These are phyloP conservation scores for Drosophila pseudotalamancana DNA, from an alignment of 2,888 invertebrate species.

Conservation along the genomic window DNA sequence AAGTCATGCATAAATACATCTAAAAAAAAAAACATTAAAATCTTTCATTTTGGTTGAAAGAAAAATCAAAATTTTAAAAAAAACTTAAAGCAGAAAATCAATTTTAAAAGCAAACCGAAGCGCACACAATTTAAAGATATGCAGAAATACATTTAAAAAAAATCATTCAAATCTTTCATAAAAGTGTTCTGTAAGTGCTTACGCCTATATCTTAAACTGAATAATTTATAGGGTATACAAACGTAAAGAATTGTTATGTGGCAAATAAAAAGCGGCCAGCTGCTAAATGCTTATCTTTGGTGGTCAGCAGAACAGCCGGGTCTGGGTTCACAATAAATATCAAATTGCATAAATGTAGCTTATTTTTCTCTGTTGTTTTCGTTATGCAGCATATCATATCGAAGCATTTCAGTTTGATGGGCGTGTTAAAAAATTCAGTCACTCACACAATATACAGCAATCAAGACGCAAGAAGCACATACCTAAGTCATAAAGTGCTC, in stretches of 20 bases:
- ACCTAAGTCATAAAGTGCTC: constrained; percentile 49
- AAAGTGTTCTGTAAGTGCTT: no score
- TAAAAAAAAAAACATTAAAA: no score
- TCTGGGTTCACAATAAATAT: constrained; percentile 65
- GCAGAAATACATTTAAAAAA: no score
- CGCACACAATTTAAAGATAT: no score
- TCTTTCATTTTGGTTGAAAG: no score
- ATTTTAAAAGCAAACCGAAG: no score
- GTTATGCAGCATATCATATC: constrained; percentile 12
- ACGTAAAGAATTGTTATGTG: constrained; percentile 10
- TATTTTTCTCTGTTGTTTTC: constrained; percentile 12
- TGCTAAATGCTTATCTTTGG: constrained; percentile 50
- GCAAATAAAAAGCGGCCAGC: constrained; percentile 47
- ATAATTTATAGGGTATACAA: not conserved
- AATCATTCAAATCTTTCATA: no score
- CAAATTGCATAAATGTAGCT: constrained; percentile 62
- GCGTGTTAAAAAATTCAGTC: constrained; percentile 46
- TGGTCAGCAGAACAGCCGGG: constrained; percentile 49
- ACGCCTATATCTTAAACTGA: not conserved
- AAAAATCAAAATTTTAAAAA: no score
- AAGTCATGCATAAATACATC: no score
- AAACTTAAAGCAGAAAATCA: no score
- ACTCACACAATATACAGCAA: constrained; percentile 32
- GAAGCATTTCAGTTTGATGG: constrained; percentile 49
- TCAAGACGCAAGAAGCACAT: constrained; percentile 23